Conservation (phyloP, 1,140 invertebrate genomes). For the Centruroides sculpturatus region DNA sequence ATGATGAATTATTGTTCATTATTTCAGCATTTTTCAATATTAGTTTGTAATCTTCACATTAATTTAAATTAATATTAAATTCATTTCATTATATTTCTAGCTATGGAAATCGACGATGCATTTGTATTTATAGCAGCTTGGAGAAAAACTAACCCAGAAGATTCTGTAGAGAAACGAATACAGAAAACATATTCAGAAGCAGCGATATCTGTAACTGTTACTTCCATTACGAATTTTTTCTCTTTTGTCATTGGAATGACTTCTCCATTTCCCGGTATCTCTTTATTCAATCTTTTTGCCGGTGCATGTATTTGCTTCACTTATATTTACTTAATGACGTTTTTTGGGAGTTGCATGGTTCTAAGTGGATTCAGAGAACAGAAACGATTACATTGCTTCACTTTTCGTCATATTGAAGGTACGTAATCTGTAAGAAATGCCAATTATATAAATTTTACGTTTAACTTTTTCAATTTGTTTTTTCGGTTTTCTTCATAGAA, state of each 20-base stretch:
- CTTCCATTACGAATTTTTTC: constrained; percentile 88
- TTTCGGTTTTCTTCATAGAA: too few relatives aligned
- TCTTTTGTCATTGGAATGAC: constrained; percentile 91
- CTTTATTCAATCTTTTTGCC: constrained; percentile 92
- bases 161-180: constrained; percentile 68
- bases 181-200: constrained; percentile 76
- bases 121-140: constrained; percentile 92
- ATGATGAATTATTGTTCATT: too few relatives aligned
- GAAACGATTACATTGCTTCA: constrained; percentile 55
- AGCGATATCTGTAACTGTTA: constrained; percentile 96
- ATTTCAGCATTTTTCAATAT: too few relatives aligned
- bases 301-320: constrained; percentile 81
- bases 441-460: too few relatives aligned
- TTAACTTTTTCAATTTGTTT: too few relatives aligned
- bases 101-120: constrained; percentile 91
- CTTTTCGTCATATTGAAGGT: too few relatives aligned
- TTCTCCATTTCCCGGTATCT: constrained; percentile 82
- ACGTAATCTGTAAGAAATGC: too few relatives aligned
- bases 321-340: constrained; percentile 85
- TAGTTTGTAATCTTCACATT: too few relatives aligned
- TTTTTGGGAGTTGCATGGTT: constrained; percentile 80
- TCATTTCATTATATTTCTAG: constrained; percentile 33
- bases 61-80: too few relatives aligned
- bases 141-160: constrained; percentile 62
- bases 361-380: constrained; percentile 74